Conservation (phyloP, 2,888 invertebrate genomes). For the Drosophila fulvimacula region DNA sequence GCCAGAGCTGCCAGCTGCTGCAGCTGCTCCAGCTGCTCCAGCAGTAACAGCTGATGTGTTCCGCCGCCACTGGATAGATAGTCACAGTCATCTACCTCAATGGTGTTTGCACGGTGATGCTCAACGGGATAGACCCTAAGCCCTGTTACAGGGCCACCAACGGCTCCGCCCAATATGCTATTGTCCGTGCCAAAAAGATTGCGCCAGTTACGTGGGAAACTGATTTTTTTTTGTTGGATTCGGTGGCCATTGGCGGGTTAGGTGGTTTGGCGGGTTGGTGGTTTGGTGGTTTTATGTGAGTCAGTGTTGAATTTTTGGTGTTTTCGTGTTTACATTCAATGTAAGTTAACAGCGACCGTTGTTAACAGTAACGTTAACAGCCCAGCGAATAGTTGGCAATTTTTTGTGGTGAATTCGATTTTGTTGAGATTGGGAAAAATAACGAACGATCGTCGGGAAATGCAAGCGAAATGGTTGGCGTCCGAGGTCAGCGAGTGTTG, state of each 20-base stretch:
- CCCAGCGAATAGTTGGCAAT: constrained; percentile 9
- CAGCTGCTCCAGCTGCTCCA: constrained; percentile 82
- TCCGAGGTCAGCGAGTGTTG: constrained; percentile 65
- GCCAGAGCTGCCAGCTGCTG: constrained; percentile 82
- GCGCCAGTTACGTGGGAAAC: constrained; percentile 84
- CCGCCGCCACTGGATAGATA: constrained; percentile 69
- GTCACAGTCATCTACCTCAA: constrained; percentile 84
- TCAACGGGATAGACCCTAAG: constrained; percentile 67
- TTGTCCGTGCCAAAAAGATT: constrained; percentile 74
- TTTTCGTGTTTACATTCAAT: constrained; percentile 21
- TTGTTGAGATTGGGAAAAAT: constrained; percentile 40
- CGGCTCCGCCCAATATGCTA: constrained; percentile 53
- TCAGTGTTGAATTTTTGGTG: constrained; percentile 15
- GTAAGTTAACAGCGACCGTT: constrained; percentile 4
- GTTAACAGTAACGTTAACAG: constrained; percentile 9
- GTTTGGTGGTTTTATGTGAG: constrained; percentile 18
- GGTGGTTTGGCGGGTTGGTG: constrained; percentile 11
- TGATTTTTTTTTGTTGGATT: constrained; percentile 61
- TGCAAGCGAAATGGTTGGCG: constrained; percentile 68
- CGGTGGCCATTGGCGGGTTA: constrained; percentile 18
- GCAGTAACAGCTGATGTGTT: constrained; percentile 77
- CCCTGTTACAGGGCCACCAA: constrained; percentile 63
- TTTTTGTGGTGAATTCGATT: constrained; percentile 20
- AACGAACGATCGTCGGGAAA: constrained; percentile 62
- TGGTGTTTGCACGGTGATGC: constrained; percentile 83